Base-by-base conservation (phyloP, 2,888 invertebrate species). In the Yponomeuta evonymella region DNA sequence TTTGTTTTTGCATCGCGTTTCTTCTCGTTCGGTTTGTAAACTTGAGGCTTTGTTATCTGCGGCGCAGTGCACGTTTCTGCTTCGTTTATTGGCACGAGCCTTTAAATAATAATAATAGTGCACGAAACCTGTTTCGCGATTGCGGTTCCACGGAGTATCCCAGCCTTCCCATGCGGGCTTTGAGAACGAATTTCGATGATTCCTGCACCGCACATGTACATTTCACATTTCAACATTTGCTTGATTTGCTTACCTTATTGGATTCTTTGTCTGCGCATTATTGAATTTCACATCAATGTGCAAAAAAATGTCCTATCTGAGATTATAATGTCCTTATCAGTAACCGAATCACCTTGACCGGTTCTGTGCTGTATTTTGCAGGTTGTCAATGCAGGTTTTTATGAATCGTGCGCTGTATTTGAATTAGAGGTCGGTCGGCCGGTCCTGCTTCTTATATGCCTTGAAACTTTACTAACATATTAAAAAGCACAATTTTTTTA, bases 101-200 rank as follows among this genome's bases (percentile, higher is more conserved):
- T 85, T 86, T 88, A 43, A 72, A 72, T 72, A 90, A 90, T 91
- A 92, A 91, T 92, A 90, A 90, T 91, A 90, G 89, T 90, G 89
- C 87, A 89, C 88, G 81, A 76, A 92, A 91, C 91, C 90, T 83
- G 91, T 92, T 92, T 90, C 87, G 88, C 83, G 85, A 87, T 89
- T 87, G 80, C 86, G 88, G 88, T 85, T 80, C 87, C 82, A 81
- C 87, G 88, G 83, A 87, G 88, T 89, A 87, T 88, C 90, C 88
- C 90, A 84, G 89, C n/a, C 81, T 83, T 65, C 79, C 78, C 80
- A 88, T 89, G 87, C 90, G 89, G 88, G 87, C 84, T 82, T 82
- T 84, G 87, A 48, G 70, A 15, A 23, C 48, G 36, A 48, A 64
- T 15, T 51, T 29, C 29, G 33, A 58, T 23, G 12, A 23, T 29